phyloP scores from a whole-genome alignment of 2,113 vertebrate species.

The Trematocara unimaculatum region DNA sequence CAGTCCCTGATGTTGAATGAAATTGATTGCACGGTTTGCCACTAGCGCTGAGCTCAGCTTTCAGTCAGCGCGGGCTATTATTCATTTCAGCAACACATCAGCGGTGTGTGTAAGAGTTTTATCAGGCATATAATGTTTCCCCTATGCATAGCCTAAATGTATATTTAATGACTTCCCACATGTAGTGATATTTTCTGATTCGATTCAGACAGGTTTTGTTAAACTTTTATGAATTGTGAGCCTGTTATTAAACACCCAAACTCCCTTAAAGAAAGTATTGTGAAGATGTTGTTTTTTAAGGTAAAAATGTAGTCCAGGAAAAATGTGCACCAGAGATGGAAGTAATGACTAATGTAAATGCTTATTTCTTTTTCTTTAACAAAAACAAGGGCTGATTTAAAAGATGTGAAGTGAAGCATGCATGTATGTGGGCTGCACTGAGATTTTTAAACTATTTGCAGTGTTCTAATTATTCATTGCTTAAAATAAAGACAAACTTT shows the following conservation, averaged over 20 bases:
- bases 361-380: background rate
- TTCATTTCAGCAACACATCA: constrained; percentile 37
- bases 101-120: background rate
- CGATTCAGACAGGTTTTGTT: background rate
- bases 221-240: background rate
- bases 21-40: constrained; percentile 54
- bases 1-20: constrained; percentile 38
- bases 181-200: background rate
- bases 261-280: background rate
- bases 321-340: background rate
- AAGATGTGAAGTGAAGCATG: background rate
- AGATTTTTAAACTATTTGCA: background rate
- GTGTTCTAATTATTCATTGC: background rate
- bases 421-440: background rate
- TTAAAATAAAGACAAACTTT: background rate
- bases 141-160: background rate
- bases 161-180: background rate
- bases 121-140: background rate
- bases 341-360: background rate
- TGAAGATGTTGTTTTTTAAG: background rate
- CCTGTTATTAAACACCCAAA: background rate
- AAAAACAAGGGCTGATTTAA: background rate
- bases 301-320: background rate
- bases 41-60: constrained; percentile 59
- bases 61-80: constrained; percentile 24